These are phyloP conservation scores for Chloroceryle aenea DNA, from an alignment of 2,113 vertebrate species.

Conservation along the genomic window DNA sequence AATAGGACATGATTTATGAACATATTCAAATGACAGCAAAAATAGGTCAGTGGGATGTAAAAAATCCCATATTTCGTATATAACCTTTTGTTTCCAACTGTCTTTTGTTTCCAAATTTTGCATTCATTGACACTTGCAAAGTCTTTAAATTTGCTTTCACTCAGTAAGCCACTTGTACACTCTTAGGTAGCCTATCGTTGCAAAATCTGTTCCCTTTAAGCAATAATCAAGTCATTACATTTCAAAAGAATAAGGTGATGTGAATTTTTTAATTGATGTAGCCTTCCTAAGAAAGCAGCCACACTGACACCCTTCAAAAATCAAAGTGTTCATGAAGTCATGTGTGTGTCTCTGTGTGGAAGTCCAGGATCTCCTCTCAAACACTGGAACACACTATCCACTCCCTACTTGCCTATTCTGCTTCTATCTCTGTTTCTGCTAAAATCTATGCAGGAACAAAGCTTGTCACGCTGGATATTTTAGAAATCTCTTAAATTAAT, in stretches of 20 bases:
- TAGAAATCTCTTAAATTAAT: not conserved
- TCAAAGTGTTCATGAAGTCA: not conserved
- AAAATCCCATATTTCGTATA: not conserved
- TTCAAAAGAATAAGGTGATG: not conserved
- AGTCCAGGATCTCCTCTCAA: not conserved
- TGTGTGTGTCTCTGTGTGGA: not conserved
- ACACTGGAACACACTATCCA: not conserved
- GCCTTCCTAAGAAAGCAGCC: not conserved
- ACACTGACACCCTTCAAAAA: not conserved
- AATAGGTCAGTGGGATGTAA: conserved; percentile 29
- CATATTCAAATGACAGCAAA: conserved; percentile 34
- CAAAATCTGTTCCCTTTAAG: not conserved
- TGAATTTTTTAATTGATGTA: not conserved
- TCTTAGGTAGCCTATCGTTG: not conserved
- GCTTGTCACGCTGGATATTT: not conserved
- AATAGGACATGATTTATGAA: conserved; percentile 35
- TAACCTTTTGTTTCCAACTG: not conserved
- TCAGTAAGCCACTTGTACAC: not conserved
- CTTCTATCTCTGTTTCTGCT: not conserved
- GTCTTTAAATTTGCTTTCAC: not conserved
- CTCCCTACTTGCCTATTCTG: not conserved
- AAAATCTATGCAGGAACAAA: not conserved
- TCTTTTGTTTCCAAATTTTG: not conserved
- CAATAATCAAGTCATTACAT: not conserved
- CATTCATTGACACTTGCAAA: not conserved